A percentile compares a stretch with the other conserved stretches of the same genome.
Evolutionary conservation across 2,113 vertebrate species (phyloP).

Genomic region (Alethe castanea): DNA sequence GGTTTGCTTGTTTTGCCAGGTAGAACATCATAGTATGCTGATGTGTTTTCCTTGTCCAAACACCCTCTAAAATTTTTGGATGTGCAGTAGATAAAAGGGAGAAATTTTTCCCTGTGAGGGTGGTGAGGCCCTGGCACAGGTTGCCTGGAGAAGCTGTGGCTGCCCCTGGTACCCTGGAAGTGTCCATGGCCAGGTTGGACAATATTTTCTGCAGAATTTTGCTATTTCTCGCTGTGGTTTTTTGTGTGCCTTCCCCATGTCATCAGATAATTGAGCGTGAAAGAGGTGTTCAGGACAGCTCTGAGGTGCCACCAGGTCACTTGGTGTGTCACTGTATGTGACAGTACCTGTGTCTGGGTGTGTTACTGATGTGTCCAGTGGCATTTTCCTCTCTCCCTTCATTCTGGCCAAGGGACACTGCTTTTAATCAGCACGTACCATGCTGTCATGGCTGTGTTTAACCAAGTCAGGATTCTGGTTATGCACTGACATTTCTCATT

Average conservation of each 20-base stretch:
- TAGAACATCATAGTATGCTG: neutral
- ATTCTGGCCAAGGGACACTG: neutral
- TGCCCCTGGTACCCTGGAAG: neutral
- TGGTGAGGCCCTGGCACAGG: neutral
- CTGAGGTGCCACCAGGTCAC: neutral
- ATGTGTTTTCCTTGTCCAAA: neutral
- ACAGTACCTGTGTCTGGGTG: too few relatives aligned
- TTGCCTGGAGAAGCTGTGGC: neutral
- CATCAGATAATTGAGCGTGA: rapidly evolving
- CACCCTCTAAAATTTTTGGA: neutral
- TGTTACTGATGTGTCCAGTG: neutral
- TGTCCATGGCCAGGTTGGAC: neutral
- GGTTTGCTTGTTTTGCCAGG: neutral
- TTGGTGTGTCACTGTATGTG: rapidly evolving
- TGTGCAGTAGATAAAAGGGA: neutral
- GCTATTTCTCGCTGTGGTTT: rapidly evolving
- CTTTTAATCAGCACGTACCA: neutral
- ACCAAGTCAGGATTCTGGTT: neutral
- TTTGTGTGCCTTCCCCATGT: neutral
- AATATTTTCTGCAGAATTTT: neutral
- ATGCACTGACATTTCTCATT: neutral
- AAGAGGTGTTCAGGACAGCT: neutral
- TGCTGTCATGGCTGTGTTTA: neutral
- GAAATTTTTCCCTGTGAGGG: neutral
- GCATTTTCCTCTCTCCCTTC: neutral